phyloP scores from a whole-genome alignment of 2,797 vertebrate species.

The Rachycentron canadum region DNA sequence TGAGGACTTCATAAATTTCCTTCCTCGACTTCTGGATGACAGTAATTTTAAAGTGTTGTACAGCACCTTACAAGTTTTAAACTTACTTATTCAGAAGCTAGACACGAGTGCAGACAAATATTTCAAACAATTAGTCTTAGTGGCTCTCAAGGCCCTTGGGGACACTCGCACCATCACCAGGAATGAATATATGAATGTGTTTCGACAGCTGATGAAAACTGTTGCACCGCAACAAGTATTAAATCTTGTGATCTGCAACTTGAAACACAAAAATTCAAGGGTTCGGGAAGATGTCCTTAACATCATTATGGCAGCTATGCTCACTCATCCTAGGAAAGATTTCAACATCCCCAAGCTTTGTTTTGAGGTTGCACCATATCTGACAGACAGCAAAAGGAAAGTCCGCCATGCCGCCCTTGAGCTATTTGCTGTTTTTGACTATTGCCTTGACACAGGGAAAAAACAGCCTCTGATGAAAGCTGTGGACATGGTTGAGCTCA shows the following conservation, averaged over 20 bases:
- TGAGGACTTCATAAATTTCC: slow-evolving; percentile 87
- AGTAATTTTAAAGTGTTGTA: slow-evolving; percentile 91
- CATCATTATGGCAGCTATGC: slow-evolving; percentile 88
- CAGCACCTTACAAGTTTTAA: slow-evolving; percentile 88
- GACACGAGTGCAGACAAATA: slow-evolving; percentile 80
- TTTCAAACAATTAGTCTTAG: slow-evolving; percentile 84
- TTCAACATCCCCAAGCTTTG: slow-evolving; percentile 89
- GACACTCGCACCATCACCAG: slow-evolving; percentile 88
- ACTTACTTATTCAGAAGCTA: slow-evolving; percentile 88
- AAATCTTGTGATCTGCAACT: slow-evolving; percentile 85
- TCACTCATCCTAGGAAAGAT: slow-evolving; percentile 87
- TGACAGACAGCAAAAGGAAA: slow-evolving; percentile 88
- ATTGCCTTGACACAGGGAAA: slow-evolving; percentile 86
- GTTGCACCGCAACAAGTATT: slow-evolving; percentile 87
- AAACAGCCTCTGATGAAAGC: slow-evolving; percentile 88
- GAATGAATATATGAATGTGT: slow-evolving; percentile 88
- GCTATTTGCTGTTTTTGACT: slow-evolving; percentile 88
- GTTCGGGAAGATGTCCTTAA: slow-evolving; percentile 90
- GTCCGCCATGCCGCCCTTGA: slow-evolving; percentile 92
- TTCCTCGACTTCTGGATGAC: slow-evolving; percentile 87
- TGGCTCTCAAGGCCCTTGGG: slow-evolving; percentile 87
- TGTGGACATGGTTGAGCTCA: slow-evolving; percentile 88
- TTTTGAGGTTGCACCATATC: slow-evolving; percentile 87
- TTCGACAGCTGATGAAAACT: slow-evolving; percentile 87
- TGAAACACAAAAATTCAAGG: slow-evolving; percentile 89